These are phyloP conservation scores for Drosophila takahashii DNA, from an alignment of 1,140 invertebrate genomes.

Conservation along the genomic window DNA sequence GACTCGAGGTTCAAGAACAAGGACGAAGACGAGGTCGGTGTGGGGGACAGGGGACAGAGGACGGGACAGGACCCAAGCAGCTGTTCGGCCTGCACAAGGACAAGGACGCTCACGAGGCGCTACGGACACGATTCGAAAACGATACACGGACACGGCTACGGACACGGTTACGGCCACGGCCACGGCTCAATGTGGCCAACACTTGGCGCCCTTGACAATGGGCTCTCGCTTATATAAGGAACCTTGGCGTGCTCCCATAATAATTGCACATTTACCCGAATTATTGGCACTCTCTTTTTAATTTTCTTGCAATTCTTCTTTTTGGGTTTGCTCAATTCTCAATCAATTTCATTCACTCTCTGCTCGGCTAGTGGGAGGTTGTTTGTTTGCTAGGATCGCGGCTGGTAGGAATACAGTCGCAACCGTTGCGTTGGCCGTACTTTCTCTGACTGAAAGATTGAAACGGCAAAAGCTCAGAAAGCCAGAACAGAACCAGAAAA, in stretches of 20 bases:
- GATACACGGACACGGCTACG: constrained; percentile 11
- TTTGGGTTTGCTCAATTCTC: neutral
- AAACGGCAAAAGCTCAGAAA: constrained; percentile 59
- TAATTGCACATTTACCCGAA: constrained; percentile 45
- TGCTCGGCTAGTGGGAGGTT: constrained; percentile 19
- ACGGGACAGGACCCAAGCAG: constrained; percentile 60
- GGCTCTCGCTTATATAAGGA: constrained; percentile 54
- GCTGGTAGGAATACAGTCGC: constrained; percentile 32
- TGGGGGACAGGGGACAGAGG: neutral
- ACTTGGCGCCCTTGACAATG: constrained; percentile 55
- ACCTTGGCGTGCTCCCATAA: constrained; percentile 42
- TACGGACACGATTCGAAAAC: constrained; percentile 14
- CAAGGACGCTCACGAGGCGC: constrained; percentile 59
- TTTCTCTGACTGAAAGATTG: constrained; percentile 80
- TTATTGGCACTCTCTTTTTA: constrained; percentile 6
- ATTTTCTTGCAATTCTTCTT: constrained; percentile 4
- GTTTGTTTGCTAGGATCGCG: constrained; percentile 43
- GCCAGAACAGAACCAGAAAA: constrained; percentile 44
- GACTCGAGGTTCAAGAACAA: constrained; percentile 42
- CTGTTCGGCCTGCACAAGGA: constrained; percentile 82
- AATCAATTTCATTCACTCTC: constrained; percentile 15
- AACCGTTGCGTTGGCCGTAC: constrained; percentile 74
- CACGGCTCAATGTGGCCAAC: constrained; percentile 57
- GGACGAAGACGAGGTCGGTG: constrained; percentile 14
- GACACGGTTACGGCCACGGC: constrained; percentile 41